Evolutionary conservation across 2,888 invertebrate species (phyloP), one percentile per base, ranked within the genome.

Genomic region (Euclidia mi): DNA sequence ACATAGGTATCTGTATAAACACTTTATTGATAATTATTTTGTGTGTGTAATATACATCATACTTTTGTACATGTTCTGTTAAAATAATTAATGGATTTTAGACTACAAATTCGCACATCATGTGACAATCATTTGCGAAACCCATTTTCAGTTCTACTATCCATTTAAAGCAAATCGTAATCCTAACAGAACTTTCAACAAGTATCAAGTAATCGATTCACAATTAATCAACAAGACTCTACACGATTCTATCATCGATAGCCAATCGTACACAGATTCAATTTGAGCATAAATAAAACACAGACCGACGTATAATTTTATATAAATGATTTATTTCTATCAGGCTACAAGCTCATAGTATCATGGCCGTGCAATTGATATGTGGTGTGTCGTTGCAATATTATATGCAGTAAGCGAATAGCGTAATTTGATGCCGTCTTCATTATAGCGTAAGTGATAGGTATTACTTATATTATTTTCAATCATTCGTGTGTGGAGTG

Each of bases 251-350:
- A 61, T 58, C 57, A 52, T 4, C 10, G 52, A 60, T 57, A 58
- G 34, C 17, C 11, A 18, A 40, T 40, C 9, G 40, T 18, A 20
- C 14, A 35, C 48, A 58, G 51, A 55, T 53, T 72, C 69, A 56
- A 61, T 69, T 72, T 67, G 56, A 64, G 56, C 58, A 29, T 62
- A 62, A 57, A 62, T 65, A 66, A 60, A 59, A 62, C 46, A 42
- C 55, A 34, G 17, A 35, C 20, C 10, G n/a, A 28, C 11, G 42
- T 62, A 57, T 72, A 49, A 70, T 71, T 69, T 55, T 41, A 43
- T 44, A 46, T 10, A n/a, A 40, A 57, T 50, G 55, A 76, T 69
- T 76, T 65, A 71, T 69, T 63, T 59, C 55, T 69, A 57, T 56
- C 55, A 48, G 40, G 56, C 18, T 37, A 53, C 35, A 29, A 20